These are phyloP conservation scores for Uropsilus gracilis DNA, from an alignment of 2,113 vertebrate species.

Conservation along the genomic window DNA sequence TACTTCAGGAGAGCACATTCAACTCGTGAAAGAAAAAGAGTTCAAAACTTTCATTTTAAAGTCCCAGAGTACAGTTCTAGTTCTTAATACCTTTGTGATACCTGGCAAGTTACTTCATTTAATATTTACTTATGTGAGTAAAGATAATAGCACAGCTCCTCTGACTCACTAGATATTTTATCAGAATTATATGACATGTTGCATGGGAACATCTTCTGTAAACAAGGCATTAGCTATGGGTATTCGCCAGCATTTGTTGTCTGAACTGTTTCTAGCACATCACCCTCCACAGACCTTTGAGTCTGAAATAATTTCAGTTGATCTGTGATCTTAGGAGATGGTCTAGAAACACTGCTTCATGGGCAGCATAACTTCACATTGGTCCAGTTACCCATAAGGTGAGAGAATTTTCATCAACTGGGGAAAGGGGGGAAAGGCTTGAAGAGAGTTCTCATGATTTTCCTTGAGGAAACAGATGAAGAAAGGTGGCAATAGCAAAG, in stretches of 20 bases:
- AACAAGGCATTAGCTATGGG: background rate
- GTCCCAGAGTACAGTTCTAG: background rate
- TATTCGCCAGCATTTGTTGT: background rate
- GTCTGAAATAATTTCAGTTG: background rate
- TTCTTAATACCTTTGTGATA: background rate
- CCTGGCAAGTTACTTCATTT: background rate
- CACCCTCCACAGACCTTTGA: background rate
- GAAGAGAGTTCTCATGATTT: background rate
- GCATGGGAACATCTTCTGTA: background rate
- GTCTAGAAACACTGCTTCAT: background rate
- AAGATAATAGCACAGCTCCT: background rate
- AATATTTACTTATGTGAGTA: background rate
- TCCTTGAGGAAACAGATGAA: conserved; percentile 18
- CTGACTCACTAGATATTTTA: background rate
- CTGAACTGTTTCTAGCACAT: background rate
- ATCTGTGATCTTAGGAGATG: background rate
- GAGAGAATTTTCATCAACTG: background rate
- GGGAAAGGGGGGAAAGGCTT: background rate
- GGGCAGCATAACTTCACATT: background rate
- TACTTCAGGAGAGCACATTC: background rate
- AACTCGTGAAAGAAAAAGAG: background rate
- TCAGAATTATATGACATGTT: background rate
- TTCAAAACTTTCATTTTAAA: background rate
- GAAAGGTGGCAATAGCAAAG: background rate
- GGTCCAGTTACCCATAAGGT: background rate